Conservation (phyloP, 2,113 vertebrate species). For the Pholis gunnellus region DNA sequence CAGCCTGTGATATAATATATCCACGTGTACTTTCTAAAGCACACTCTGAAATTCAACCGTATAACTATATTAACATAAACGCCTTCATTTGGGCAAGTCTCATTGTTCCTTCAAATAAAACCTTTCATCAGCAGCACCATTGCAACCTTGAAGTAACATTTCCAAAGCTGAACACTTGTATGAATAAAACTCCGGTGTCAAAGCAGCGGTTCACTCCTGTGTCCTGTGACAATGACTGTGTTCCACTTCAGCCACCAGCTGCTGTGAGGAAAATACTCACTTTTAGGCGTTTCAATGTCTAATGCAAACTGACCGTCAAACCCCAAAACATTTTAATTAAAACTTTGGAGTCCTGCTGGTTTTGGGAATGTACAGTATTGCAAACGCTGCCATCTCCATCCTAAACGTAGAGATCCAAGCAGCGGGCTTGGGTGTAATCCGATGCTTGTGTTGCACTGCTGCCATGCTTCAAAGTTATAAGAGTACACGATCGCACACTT, state of each 20-base stretch:
- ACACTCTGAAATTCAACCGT: background rate
- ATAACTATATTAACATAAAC: background rate
- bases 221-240: no score
- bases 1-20: background rate
- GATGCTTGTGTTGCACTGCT: conserved; percentile 1
- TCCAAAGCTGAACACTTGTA: background rate
- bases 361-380: background rate
- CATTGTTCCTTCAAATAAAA: background rate
- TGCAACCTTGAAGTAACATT: background rate
- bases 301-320: conserved; percentile 8
- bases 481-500: conserved; percentile 16
- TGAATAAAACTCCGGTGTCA: background rate
- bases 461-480: conserved; percentile 13
- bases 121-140: background rate
- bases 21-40: background rate
- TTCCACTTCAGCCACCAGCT: background rate
- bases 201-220: background rate
- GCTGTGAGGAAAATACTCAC: conserved; percentile 1
- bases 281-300: background rate
- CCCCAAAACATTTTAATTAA: background rate
- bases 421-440: background rate
- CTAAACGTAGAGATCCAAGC: background rate
- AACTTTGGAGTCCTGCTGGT: background rate
- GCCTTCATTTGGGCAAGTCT: background rate
- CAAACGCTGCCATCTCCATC: background rate